phyloP scores from a whole-genome alignment of 2,797 vertebrate species.

The Choloepus didactylus region DNA sequence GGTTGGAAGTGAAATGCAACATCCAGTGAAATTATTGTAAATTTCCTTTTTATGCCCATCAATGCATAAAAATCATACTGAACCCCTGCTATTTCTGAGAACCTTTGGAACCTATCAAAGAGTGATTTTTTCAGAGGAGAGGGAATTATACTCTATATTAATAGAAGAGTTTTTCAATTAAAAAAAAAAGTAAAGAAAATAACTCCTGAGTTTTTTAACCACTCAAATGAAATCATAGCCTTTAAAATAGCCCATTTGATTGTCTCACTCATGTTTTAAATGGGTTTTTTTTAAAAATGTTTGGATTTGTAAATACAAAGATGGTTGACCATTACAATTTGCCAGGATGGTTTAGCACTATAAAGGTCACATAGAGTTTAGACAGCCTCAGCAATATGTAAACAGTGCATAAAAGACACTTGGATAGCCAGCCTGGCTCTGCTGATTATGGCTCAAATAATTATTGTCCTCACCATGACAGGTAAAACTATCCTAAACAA shows the following conservation, averaged over 20 bases:
- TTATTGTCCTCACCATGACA: not conserved
- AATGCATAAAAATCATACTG: not conserved
- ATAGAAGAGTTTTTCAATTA: not conserved
- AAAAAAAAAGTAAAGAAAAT: not conserved
- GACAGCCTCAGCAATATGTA: not conserved
- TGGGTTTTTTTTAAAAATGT: not conserved
- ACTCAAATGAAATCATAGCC: not conserved
- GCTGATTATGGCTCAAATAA: not conserved
- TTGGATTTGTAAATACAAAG: slow-evolving; percentile 1
- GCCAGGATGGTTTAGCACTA: not conserved
- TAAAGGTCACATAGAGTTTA: not conserved
- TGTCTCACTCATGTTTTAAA: not conserved
- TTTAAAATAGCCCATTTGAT: not conserved
- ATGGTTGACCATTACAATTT: not conserved
- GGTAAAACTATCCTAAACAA: not conserved
- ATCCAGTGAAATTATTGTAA: not conserved
- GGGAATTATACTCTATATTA: not conserved
- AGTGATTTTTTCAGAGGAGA: not conserved
- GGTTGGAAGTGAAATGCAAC: not conserved
- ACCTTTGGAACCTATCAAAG: not conserved
- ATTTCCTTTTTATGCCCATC: slow-evolving; percentile 7
- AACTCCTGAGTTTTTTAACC: not conserved
- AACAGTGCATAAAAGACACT: not conserved
- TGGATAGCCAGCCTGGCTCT: not conserved
- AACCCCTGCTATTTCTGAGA: not conserved